Evolutionary conservation across 2,888 invertebrate genomes (phyloP).

Genomic region (Thymelicus acteon): DNA sequence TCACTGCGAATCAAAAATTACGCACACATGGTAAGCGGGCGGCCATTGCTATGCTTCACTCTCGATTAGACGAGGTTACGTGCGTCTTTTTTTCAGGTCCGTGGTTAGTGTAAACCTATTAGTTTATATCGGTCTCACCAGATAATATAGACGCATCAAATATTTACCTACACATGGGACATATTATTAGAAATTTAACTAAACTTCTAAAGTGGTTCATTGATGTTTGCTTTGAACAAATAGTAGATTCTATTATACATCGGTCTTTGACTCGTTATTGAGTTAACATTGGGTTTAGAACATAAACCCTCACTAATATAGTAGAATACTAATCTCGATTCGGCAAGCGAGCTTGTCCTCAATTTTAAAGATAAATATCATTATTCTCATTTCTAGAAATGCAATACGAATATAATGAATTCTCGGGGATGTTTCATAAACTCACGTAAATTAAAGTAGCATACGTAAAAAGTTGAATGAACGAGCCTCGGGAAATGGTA

Average conservation of each 20-base stretch:
- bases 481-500: conserved; percentile 7
- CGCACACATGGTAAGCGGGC: too few species aligned
- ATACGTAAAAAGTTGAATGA: conserved; percentile 23
- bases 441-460: conserved; percentile 32
- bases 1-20: too few species aligned
- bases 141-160: too few species aligned
- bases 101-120: too few species aligned
- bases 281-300: not conserved
- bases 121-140: too few species aligned
- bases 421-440: conserved; percentile 30
- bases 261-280: not conserved
- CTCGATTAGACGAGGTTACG: too few species aligned
- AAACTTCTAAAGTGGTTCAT: conserved; percentile 1
- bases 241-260: not conserved
- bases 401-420: conserved; percentile 17
- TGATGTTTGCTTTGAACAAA: not conserved
- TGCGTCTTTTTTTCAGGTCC: too few species aligned
- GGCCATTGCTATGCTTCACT: too few species aligned
- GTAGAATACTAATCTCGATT: too few species aligned
- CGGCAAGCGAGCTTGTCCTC: too few species aligned
- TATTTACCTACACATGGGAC: not conserved
- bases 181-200: not conserved
- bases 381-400: conserved; percentile 26
- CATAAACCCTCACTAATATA: too few species aligned
- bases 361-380: conserved; percentile 4